phyloP scores from a whole-genome alignment of 2,888 invertebrate genomes.

The Chaetoderma sp. region DNA sequence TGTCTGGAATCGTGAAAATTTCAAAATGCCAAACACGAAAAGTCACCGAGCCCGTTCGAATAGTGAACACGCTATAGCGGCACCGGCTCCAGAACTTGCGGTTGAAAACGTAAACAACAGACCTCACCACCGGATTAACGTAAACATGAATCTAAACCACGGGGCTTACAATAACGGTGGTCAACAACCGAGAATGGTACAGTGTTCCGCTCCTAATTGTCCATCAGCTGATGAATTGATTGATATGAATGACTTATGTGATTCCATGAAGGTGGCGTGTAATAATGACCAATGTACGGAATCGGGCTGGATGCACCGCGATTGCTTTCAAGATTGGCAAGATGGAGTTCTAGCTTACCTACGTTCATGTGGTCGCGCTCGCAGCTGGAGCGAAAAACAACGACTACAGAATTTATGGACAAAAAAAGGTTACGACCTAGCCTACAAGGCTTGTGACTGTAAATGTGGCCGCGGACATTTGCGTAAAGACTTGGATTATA shows the following conservation, averaged over 20 bases:
- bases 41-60: too few species aligned
- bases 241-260: constrained; percentile 54
- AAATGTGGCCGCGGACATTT: constrained; percentile 92
- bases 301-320: constrained; percentile 94
- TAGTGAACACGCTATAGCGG: too few species aligned
- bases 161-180: too few species aligned
- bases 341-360: constrained; percentile 87
- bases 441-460: constrained; percentile 94
- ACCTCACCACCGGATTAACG: too few species aligned
- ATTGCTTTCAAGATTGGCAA: constrained; percentile 96
- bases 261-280: constrained; percentile 87
- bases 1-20: too few species aligned
- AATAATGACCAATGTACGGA: constrained; percentile 92
- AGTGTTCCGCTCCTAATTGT: constrained; percentile 55
- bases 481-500: constrained; percentile 94
- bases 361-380: constrained; percentile 89
- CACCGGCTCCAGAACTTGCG: too few species aligned
- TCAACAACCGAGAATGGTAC: constrained; percentile 37
- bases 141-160: too few species aligned
- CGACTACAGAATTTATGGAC: constrained; percentile 96
- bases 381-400: constrained; percentile 95
- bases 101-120: too few species aligned
- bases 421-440: constrained; percentile 96
- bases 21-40: too few species aligned
- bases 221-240: constrained; percentile 46